Conservation (phyloP, 2,888 invertebrate species). For the Ormia ochracea region DNA sequence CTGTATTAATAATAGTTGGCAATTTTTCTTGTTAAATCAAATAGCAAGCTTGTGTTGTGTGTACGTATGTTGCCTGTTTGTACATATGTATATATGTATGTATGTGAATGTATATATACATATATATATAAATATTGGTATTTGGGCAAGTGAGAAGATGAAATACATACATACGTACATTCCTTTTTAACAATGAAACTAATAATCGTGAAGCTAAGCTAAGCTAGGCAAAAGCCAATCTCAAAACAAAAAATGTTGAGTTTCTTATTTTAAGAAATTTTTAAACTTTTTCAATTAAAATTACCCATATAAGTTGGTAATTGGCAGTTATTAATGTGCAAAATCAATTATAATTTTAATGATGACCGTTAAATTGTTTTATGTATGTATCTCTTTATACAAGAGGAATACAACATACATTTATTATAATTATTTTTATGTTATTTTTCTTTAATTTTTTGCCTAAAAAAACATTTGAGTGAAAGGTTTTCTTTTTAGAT, state of each 20-base stretch:
- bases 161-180: too few relatives aligned
- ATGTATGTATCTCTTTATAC: not conserved
- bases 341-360: constrained; percentile 30
- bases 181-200: too few relatives aligned
- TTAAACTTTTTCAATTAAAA: not conserved
- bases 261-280: not conserved
- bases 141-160: too few relatives aligned
- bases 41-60: too few relatives aligned
- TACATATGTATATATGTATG: not conserved
- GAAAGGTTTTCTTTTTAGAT: not conserved
- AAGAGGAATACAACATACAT: not conserved
- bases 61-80: too few relatives aligned
- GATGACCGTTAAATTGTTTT: constrained; percentile 14
- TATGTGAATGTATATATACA: not conserved
- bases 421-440: too few relatives aligned
- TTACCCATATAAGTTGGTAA: not conserved
- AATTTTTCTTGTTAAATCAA: too few relatives aligned
- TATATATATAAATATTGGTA: too few relatives aligned
- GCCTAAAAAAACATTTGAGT: not conserved
- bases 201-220: too few relatives aligned
- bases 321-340: constrained; percentile 34
- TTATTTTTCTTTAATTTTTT: too few relatives aligned
- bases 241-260: not conserved
- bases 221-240: too few relatives aligned
- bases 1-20: too few relatives aligned